Conservation (phyloP, 2,113 vertebrate genomes). For the Pantherophis guttatus region DNA sequence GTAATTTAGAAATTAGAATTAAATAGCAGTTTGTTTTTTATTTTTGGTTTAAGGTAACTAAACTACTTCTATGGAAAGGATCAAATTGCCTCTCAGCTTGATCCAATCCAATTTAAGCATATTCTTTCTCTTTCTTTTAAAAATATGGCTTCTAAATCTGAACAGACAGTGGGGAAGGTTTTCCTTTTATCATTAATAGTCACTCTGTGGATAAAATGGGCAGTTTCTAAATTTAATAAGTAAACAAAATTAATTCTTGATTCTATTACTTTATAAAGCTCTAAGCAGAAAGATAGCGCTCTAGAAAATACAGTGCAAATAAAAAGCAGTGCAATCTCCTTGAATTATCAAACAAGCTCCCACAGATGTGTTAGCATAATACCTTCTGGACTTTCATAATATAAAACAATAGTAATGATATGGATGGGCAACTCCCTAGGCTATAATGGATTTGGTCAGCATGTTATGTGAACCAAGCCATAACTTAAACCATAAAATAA, state of each 20-base stretch:
- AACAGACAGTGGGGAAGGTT: not conserved
- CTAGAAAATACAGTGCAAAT: conserved; percentile 1
- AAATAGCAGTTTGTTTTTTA: not conserved
- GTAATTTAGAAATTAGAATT: not conserved
- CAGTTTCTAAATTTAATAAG: not conserved
- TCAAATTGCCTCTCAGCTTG: not conserved
- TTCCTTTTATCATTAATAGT: not conserved
- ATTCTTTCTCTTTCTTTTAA: not conserved
- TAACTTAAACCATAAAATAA: not conserved
- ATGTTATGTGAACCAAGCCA: not conserved
- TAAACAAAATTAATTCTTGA: not conserved
- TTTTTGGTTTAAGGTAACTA: not conserved
- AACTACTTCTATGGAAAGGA: not conserved
- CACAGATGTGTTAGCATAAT: not conserved
- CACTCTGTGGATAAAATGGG: not conserved
- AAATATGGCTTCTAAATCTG: not conserved
- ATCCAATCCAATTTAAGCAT: not conserved
- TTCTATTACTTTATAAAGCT: conserved; percentile 3
- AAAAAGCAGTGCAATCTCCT: not conserved
- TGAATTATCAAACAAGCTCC: not conserved
- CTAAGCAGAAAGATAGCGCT: not conserved
- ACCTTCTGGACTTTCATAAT: not conserved
- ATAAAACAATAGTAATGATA: not conserved
- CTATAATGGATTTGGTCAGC: not conserved
- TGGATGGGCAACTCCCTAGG: not conserved